phyloP scores from a whole-genome alignment of 2,888 invertebrate genomes.

The Omphaloscelis lunosa region DNA sequence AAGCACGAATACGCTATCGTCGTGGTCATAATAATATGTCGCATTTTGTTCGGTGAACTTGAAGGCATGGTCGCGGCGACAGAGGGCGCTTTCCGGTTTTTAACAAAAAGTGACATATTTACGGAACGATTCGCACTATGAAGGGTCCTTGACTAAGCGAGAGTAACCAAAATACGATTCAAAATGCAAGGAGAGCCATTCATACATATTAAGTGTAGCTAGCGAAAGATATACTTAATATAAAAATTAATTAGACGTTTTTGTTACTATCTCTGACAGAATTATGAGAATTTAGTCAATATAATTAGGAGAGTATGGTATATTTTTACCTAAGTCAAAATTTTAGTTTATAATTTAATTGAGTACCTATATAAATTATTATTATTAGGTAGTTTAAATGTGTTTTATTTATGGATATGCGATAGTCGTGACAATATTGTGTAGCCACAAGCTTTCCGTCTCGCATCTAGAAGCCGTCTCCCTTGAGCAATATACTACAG shows the following conservation, averaged over 20 bases:
- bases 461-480: slow-evolving; percentile 38
- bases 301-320: background rate
- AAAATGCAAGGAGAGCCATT: background rate
- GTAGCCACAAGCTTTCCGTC: slow-evolving; percentile 1
- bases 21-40: too few relatives aligned
- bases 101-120: too few relatives aligned
- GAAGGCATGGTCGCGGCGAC: too few relatives aligned
- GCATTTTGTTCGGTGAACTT: too few relatives aligned
- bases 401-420: slow-evolving; percentile 4
- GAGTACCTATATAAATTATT: slow-evolving; percentile 2
- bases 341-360: background rate
- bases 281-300: slow-evolving; percentile 11
- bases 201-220: slow-evolving; percentile 1
- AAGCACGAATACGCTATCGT: background rate
- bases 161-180: background rate
- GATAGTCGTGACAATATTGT: background rate
- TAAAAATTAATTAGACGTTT: slow-evolving; percentile 13
- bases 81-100: too few relatives aligned
- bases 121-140: too few relatives aligned
- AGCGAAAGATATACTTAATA: slow-evolving; percentile 29
- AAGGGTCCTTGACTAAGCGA: background rate
- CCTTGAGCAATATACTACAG: slow-evolving; percentile 9
- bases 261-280: slow-evolving; percentile 16
- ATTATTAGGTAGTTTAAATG: background rate
- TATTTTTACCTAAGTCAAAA: slow-evolving; percentile 16